phyloP scores from a whole-genome alignment of 2,113 vertebrate genomes.

The Xenopus laevis region DNA sequence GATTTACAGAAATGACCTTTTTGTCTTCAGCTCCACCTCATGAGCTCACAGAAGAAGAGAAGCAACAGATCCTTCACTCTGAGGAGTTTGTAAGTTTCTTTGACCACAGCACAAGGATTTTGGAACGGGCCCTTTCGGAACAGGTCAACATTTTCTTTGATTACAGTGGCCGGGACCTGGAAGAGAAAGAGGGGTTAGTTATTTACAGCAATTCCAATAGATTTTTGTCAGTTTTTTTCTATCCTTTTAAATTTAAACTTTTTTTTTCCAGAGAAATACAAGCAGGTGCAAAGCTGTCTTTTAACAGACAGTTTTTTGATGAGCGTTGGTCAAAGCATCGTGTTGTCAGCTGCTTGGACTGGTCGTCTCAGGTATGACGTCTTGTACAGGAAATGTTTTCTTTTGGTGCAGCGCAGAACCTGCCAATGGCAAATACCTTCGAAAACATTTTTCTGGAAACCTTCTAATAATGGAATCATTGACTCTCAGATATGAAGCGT shows the following conservation, averaged over 20 bases:
- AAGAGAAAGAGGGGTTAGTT: constrained; percentile 95
- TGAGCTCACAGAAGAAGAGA: constrained; percentile 95
- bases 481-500: too few species aligned
- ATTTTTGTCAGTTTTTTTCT: neutral
- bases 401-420: too few species aligned
- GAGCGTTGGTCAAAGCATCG: constrained; percentile 98
- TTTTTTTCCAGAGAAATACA: constrained; percentile 84
- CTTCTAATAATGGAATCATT: too few species aligned
- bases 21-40: constrained; percentile 72
- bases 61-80: constrained; percentile 91
- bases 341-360: constrained; percentile 95
- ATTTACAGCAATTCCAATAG: constrained; percentile 24
- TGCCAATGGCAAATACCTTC: too few species aligned
- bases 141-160: constrained; percentile 96
- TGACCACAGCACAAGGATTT: constrained; percentile 90
- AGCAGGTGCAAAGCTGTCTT: constrained; percentile 89
- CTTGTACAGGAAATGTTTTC: too few species aligned
- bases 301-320: constrained; percentile 93
- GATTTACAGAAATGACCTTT: neutral
- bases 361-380: constrained; percentile 88
- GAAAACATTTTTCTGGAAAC: too few species aligned
- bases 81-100: constrained; percentile 94
- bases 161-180: constrained; percentile 92
- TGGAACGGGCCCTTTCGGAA: constrained; percentile 92
- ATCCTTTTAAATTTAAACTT: constrained; percentile 1